Conservation (phyloP, 1,140 invertebrate genomes). For the Danaus plexippus region DNA sequence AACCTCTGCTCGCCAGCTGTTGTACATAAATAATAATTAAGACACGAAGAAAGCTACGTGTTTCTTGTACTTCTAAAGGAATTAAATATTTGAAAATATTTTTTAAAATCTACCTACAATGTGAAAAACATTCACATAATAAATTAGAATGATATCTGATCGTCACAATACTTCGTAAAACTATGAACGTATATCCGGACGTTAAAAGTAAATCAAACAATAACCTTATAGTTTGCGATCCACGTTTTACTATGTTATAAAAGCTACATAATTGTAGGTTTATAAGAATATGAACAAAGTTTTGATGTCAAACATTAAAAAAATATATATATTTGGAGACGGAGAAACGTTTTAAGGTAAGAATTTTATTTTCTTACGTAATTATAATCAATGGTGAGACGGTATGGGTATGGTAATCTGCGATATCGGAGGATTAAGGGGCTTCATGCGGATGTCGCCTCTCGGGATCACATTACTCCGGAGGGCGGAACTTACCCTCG, state of each 20-base stretch:
- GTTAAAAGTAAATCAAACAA: background rate
- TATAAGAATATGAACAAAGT: too few species aligned
- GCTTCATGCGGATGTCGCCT: constrained; percentile 59
- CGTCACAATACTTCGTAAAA: background rate
- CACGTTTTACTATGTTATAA: too few species aligned
- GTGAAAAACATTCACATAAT: background rate
- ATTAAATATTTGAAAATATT: constrained; percentile 10
- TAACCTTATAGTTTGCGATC: too few species aligned
- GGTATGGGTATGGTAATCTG: constrained; percentile 34
- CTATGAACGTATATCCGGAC: background rate
- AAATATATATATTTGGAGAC: too few species aligned
- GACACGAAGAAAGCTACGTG: constrained; percentile 57
- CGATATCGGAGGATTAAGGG: constrained; percentile 45
- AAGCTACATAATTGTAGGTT: too few species aligned
- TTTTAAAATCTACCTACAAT: constrained; percentile 1
- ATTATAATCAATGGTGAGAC: constrained; percentile 27
- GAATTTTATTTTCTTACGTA: too few species aligned
- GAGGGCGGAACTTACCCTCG: constrained; percentile 33
- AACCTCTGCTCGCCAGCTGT: constrained; percentile 66
- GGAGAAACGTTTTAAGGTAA: too few species aligned
- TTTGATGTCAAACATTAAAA: too few species aligned
- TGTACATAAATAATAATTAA: constrained; percentile 70
- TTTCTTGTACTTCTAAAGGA: constrained; percentile 20
- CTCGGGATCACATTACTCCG: constrained; percentile 47
- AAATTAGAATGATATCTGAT: too few species aligned